Conservation (phyloP, 2,888 invertebrate species). For the Carabus problematicus region DNA sequence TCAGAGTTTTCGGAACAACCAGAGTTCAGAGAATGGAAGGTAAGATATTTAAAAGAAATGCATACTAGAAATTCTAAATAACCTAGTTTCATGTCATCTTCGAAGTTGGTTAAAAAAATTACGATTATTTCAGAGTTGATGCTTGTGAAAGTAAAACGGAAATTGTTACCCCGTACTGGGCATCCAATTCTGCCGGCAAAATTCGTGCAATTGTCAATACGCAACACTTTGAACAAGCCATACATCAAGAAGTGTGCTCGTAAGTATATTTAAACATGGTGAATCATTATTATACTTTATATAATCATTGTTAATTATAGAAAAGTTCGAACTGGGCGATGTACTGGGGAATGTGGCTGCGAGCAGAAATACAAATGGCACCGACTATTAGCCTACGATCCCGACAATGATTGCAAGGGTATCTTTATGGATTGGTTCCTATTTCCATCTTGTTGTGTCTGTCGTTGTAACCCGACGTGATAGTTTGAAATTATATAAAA, state of each 20-base stretch:
- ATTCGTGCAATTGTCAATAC: conserved; percentile 92
- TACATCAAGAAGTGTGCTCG: conserved; percentile 95
- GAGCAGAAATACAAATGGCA: conserved; percentile 91
- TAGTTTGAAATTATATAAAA: neutral
- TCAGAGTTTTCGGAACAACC: conserved; percentile 62
- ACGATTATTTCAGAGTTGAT: conserved; percentile 70
- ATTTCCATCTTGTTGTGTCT: conserved; percentile 93
- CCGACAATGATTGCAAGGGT: conserved; percentile 90
- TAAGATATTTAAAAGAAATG: conserved; percentile 49
- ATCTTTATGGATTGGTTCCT: conserved; percentile 96
- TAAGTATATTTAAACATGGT: conserved; percentile 67
- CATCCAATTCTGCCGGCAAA: conserved; percentile 90
- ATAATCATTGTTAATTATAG: conserved; percentile 60
- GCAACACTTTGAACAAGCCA: conserved; percentile 93
- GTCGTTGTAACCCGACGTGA: conserved; percentile 63
- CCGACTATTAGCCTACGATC: conserved; percentile 88
- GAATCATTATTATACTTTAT: too few relatives aligned
- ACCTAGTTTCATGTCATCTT: neutral
- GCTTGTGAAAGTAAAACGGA: conserved; percentile 92
- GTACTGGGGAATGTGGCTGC: conserved; percentile 86
- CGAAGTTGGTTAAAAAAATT: neutral
- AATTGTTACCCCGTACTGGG: conserved; percentile 94
- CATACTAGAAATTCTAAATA: neutral
- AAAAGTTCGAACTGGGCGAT: conserved; percentile 80
- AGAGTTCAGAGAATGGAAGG: conserved; percentile 64